phyloP scores from a whole-genome alignment of 2,113 vertebrate species.

The Diglossa brunneiventris region DNA sequence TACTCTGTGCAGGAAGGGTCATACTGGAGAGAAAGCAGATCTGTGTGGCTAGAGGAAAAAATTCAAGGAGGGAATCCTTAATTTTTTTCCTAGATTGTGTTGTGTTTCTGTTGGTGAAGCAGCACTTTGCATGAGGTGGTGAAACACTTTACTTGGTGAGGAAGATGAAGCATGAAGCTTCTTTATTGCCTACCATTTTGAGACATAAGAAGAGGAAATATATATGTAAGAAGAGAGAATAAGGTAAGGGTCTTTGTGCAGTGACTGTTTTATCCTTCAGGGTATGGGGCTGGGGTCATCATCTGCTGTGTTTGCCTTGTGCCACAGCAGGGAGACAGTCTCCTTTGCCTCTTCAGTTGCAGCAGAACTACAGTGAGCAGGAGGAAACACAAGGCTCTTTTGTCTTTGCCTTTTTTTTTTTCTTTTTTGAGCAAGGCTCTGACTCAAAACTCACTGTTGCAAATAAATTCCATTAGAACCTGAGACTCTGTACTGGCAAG shows the following conservation, averaged over 20 bases:
- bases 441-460: conserved; percentile 1
- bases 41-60: neutral
- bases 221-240: neutral
- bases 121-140: neutral
- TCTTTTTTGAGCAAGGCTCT: neutral
- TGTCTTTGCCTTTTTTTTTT: neutral
- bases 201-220: neutral
- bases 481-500: neutral
- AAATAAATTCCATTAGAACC: neutral
- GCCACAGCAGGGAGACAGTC: neutral
- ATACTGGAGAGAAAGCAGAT: neutral
- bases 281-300: neutral
- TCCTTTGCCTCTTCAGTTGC: neutral
- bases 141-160: neutral
- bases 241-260: conserved; percentile 14
- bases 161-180: neutral
- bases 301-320: neutral
- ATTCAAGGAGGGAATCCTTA: neutral
- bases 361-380: neutral
- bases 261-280: neutral
- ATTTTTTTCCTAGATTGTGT: neutral
- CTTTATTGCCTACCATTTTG: neutral
- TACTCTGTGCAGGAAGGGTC: neutral
- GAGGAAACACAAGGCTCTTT: neutral
- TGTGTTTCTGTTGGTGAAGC: neutral